Base-by-base conservation (phyloP, 35 echinoderm and acorn worm species). In the Strongylocentrotus purpuratus region DNA sequence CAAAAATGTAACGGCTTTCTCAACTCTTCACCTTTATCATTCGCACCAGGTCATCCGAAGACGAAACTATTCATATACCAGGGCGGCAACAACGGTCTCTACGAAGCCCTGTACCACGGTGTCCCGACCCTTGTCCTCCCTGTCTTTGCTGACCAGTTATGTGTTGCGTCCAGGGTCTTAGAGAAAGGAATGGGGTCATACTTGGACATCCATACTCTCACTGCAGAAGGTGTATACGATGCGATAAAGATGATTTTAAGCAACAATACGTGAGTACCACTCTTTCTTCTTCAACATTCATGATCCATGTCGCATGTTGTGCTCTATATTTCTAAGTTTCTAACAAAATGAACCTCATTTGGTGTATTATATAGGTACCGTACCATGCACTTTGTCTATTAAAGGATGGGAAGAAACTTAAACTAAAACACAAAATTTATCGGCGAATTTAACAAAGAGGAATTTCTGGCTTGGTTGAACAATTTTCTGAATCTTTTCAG, bases 71-170 rank as follows among this genome's bases (percentile, higher is more conserved):
- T 98, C 11, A 95, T 98, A 8, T 98, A 98, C 65, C 97, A 98
- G 33, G 96, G 97, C 0, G 97, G 97, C 46, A 94, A 94, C n/a
- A 98, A 98, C 85, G 97, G 97, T 86, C 33, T 98, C 2, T 98
- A 96, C 61, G 96, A 98, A 89, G 97, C 97, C 0, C 71, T 98
- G 31, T 96, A 98, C 50, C 97, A 98, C 91, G 97, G 94, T 47
- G 90, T 94, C 7, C 97, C 96, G 0, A 96, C 95, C 45, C 61
- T 98, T 4, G 85, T 95, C 4, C 33, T 98, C 0, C 97, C 97
- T 4, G 46, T 98, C 22, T 96, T 94, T 86, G 92, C 92, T 17
- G 97, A 98, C 46, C 97, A 98, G 47, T 88, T 94, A 17, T 52
- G 85, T 33, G 87, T 94, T 31, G 85, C 93, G 13, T 32, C 93